phyloP scores from a whole-genome alignment of 2,113 vertebrate genomes.

The Paedocypris sp. region DNA sequence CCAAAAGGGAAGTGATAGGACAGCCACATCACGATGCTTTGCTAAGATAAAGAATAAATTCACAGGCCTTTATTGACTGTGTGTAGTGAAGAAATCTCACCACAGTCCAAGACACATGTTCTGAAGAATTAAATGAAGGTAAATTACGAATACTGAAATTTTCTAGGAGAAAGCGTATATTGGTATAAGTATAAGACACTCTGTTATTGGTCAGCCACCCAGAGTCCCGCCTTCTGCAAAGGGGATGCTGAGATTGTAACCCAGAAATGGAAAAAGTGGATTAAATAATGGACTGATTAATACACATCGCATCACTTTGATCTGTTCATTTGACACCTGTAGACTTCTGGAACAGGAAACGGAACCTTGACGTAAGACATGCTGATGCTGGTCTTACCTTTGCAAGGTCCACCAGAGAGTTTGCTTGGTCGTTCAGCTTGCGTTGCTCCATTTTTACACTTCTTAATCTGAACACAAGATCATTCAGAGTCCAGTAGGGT shows the following conservation, averaged over 20 bases:
- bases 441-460: constrained; percentile 99
- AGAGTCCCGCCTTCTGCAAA: too few species aligned
- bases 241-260: too few species aligned
- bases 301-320: too few species aligned
- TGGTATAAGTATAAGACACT: too few species aligned
- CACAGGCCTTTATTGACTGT: neutral
- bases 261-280: too few species aligned
- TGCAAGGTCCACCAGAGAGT: constrained; percentile 97
- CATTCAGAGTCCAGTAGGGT: constrained; percentile 61
- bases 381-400: constrained; percentile 74
- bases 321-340: constrained; percentile 77
- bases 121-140: too few species aligned
- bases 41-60: neutral
- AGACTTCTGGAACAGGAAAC: constrained; percentile 51
- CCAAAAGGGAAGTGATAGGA: neutral
- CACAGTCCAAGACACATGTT: too few species aligned
- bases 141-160: too few species aligned
- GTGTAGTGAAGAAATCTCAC: too few species aligned
- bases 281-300: too few species aligned
- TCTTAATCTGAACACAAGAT: constrained; percentile 91
- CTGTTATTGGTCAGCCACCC: too few species aligned
- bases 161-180: too few species aligned
- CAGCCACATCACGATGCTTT: neutral
- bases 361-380: constrained; percentile 16
- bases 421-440: constrained; percentile 98